Evolutionary conservation across 2,113 vertebrate genomes (phyloP), one percentile per base, ranked within the genome.

Genomic region (Leucoraja erinaceus): DNA sequence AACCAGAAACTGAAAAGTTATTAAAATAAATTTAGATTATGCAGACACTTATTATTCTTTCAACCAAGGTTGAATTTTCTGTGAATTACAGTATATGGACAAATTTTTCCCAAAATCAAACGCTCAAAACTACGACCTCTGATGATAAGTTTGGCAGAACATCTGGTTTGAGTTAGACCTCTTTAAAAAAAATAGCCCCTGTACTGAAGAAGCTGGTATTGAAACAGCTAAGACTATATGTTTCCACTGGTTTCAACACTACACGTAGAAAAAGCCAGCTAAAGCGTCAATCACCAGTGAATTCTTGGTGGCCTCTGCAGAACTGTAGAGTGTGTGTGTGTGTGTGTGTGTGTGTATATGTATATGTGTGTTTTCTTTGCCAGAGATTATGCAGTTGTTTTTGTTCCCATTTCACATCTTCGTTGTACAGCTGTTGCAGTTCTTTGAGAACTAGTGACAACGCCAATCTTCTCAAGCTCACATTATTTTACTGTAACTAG

Each of bases 81-180:
- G 96, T 94, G 94, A 97, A 97, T 96, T 97, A 96, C 97, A 97
- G 97, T 97, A 97, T 97, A 96, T 97, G 96, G 97, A 97, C 97
- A 97, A 97, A 97, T 97, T 97, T 96, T 96, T 97, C 96, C 96
- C 96, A 96, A 96, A 96, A 96, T 96, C 93, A 83, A 95, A 96
- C 38, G 97, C 96, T 96, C 96, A 97, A 96, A 97, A 96, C 96
- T 96, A 96, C 97, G 96, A 97, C 97, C 97, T 97, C 96, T 96
- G 96, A 96, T 96, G 97, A 97, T 97, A 97, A 95, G 96, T 96
- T 97, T 97, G 97, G 97, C 97, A 96, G 95, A 96, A 97, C 97
- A 97, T 97, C 96, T 98, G 97, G 96, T 97, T 97, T 96, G 95
- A 97, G 96, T 98, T 98, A 98, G 95, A 97, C 96, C 96, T 96